Base-by-base conservation (phyloP, 1,140 invertebrate genomes). In the Anoplolepis gracilipes region DNA sequence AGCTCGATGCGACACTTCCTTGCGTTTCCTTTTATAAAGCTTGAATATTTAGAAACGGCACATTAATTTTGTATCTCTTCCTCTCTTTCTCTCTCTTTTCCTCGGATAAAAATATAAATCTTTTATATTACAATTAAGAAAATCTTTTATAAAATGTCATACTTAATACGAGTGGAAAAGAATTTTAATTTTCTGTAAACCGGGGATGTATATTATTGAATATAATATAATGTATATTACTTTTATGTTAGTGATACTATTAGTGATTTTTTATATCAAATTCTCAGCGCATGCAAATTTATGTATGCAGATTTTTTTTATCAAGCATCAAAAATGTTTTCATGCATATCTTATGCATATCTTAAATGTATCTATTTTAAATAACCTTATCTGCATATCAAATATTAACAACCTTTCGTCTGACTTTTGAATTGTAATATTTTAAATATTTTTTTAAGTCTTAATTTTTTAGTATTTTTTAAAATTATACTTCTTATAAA, bases 31-130 rank as follows among this genome's bases (percentile, higher is more conserved):
- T 70, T 79, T 53, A 53, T 42, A 53, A 33, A 19, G 11, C 30
- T 11, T 25, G 42, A 67, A 46, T 78, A 77, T 77, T 61, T 77
- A 64, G 25, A 11, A 77, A 28, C 39, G 57, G 28, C 28, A n/a
- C 36, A 64, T 77, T 64, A 77, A 77, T 1, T 77, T 64, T 77
- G 4, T 70, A 16, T 25, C 7, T 42, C 10, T 46, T 13, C 4
- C 13, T 46, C 11, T 46, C 42, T 46, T 10, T 42, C 39, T 39
- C 11, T 10, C 39, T 42, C 36, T 42, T 0, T 46, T 46, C 11
- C 42, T 46, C 11, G 4, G 11, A 46, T 46, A 46, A 46, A n/a
- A n/a, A n/a, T n/a, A n/a, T 13, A 13, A 46, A 46, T 13, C 11
- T 46, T 46, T 46, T 3, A 46, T 46, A 46, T 46, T 46, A 13